Base-by-base conservation (phyloP, 1,140 invertebrate genomes). In the Magallana ariakensis region DNA sequence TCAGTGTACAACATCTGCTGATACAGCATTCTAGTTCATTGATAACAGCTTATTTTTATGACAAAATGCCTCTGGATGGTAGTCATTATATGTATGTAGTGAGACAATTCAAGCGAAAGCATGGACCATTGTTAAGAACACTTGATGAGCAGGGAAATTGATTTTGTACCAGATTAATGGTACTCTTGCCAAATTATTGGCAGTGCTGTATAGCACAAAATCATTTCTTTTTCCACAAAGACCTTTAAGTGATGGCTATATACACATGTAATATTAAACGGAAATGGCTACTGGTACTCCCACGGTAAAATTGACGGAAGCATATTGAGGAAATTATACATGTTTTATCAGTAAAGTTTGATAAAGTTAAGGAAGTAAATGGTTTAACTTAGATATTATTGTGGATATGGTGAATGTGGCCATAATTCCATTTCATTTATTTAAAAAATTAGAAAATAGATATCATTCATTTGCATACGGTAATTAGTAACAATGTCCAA, bases 131-230 rank as follows among this genome's bases (percentile, higher is more conserved):
- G 66, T 75, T 22, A 3, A 75, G 8, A 75, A 22, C 66, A 75
- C 19, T 62, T 75, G 22, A 75, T 75, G 66, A 26, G 66, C 19
- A 75, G 66, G 26, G 33, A 66, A 75, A 75, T 75, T 70, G 66
- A 70, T 70, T 70, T 70, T 75, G 66, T 75, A 15, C 26, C 66
- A 75, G 66, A 75, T 75, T 15, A 75, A 10, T 33, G 8, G 22
- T 26, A 26, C 66, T 26, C 33, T 9, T 75, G 22, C 66, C 22
- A 75, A 75, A 75, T 22, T 75, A 75, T 13, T 26, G 33, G 22
- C 10, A 75, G 26, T 11, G 22, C 13, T 33, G 10, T 75, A 75
- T 7, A 26, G 22, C 15, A 26, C 7, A 75, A 26, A 75, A 75
- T 75, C 11, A 13, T 26, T 11, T 75, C 22, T 26, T 75, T 75